Percentiles rank a stretch among this genome's conserved stretches.
Conservation (phyloP, 2,888 invertebrate genomes). For the Carpatolechia fugitivella region DNA sequence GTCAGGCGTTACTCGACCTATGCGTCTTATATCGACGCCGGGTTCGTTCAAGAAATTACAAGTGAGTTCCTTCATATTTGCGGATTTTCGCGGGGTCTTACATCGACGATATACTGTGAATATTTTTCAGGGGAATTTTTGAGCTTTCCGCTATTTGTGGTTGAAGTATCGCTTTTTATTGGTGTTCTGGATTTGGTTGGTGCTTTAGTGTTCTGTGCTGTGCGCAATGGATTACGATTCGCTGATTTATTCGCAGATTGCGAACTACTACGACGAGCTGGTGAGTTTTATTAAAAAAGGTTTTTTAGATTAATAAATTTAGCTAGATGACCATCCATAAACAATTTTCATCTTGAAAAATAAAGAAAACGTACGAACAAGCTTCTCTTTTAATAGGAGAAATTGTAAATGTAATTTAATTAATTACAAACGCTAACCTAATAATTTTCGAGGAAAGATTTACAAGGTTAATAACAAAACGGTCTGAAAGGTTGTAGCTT, state of each 20-base stretch:
- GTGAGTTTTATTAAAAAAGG: constrained; percentile 46
- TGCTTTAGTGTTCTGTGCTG: constrained; percentile 29
- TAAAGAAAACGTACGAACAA: constrained; percentile 3
- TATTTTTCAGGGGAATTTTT: constrained; percentile 10
- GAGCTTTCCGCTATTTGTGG: background rate
- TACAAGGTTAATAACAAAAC: too few relatives aligned
- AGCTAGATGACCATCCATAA: background rate
- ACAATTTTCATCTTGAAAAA: too few relatives aligned
- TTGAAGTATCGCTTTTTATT: constrained; percentile 1
- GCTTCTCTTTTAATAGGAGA: constrained; percentile 21
- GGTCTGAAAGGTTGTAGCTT: too few relatives aligned
- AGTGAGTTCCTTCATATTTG: constrained; percentile 29
- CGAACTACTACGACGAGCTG: constrained; percentile 82
- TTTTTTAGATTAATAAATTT: background rate
- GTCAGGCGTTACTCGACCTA: constrained; percentile 70
- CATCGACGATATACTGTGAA: background rate
- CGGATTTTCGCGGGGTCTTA: background rate
- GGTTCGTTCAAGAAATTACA: constrained; percentile 37
- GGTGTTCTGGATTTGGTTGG: constrained; percentile 26
- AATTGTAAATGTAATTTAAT: constrained; percentile 34
- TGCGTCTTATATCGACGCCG: constrained; percentile 75
- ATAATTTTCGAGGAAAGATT: constrained; percentile 33
- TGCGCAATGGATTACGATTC: constrained; percentile 82
- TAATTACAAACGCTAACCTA: constrained; percentile 30
- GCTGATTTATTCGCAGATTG: constrained; percentile 81